Evolutionary conservation across 2,797 vertebrate species (phyloP).

Genomic region (Channallabes apus): DNA sequence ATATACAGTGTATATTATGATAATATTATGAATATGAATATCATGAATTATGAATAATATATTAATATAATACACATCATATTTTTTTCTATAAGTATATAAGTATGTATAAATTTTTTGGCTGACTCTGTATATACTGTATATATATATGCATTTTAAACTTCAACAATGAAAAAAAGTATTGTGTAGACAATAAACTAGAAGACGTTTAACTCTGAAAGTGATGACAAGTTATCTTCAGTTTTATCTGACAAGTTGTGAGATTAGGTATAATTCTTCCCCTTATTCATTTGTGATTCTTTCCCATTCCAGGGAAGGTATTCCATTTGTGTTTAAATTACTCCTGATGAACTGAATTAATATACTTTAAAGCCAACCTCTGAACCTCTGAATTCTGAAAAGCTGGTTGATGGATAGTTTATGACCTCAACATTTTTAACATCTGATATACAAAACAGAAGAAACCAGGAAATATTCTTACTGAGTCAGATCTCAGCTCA

Average conservation of each 20-base stretch:
- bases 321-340: conserved; percentile 11
- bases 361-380: too few species aligned
- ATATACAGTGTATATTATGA: too few species aligned
- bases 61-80: too few species aligned
- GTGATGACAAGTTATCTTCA: conserved; percentile 14
- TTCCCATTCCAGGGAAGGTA: not conserved
- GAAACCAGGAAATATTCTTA: conserved; percentile 20
- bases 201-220: not conserved
- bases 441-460: conserved; percentile 2
- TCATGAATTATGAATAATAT: too few species aligned
- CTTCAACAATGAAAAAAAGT: not conserved
- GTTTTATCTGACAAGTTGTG: conserved; percentile 7
- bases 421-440: not conserved
- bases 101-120: too few species aligned
- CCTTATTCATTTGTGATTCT: conserved; percentile 14
- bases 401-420: not conserved
- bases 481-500: conserved; percentile 41
- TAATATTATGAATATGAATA: too few species aligned
- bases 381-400: not conserved
- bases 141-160: not conserved
- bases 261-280: conserved; percentile 28
- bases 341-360: not conserved
- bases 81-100: too few species aligned
- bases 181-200: not conserved
- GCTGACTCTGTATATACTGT: too few species aligned